Evolutionary conservation across 2,113 vertebrate species (phyloP), one percentile per base, ranked within the genome.

Genomic region (Lycaon pictus): DNA sequence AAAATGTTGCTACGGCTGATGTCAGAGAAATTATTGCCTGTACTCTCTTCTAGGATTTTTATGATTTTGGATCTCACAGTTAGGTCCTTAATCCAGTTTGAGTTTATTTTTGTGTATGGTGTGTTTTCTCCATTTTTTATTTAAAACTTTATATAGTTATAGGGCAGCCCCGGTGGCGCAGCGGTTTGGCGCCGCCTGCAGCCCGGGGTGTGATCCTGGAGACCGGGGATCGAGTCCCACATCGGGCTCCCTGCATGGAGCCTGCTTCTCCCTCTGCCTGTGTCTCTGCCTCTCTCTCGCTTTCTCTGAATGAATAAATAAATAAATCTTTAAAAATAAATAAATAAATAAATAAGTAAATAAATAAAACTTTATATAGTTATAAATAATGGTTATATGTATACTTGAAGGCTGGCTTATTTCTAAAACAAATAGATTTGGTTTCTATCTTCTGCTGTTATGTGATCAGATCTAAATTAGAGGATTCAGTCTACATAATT

Each of bases 361-460:
- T 37, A 37, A 37, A 37, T 88, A 87, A 87, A 96, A 88, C 37
- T 87, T 74, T 80, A 15, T 85, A n/a, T 7, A 69, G 13, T 89
- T 94, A 51, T 9, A 95, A 82, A 11, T 89, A 74, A 67, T 84
- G 4, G 4, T 67, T 93, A 43, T 35, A 35, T 43, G 12, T 91
- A 91, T 91, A 51, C 79, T 65, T 93, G 53, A 93, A 93, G 53
- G 2, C 95, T 94, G 9, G 5, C 43, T 92, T 96, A 53, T 77
- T 97, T 93, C 10, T 86, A 71, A 92, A 86, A 82, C 74, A 69
- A 74, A 84, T 93, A 84, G 32, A 94, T 93, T 93, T 97, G 60
- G 17, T 88, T 93, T 90, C 60, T 43, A 22, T 80, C 32, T 95
- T 9, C 65, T 7, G 3, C 22, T 92, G 17, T 95, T 82, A 62